Conservation (phyloP, 2,888 invertebrate genomes). For the Neoascia interrupta region DNA sequence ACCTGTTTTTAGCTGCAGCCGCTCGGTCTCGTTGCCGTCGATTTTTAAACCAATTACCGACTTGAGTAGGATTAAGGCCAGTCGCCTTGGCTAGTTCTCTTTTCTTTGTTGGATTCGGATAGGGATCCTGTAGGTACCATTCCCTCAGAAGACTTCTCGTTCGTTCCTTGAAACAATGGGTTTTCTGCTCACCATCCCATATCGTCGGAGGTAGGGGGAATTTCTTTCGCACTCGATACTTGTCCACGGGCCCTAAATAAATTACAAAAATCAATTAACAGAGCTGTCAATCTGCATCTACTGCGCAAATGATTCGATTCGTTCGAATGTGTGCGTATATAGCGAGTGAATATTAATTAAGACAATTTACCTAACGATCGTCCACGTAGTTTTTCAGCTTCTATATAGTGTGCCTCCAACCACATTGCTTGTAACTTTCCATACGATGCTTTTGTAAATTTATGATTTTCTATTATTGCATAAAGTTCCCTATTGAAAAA, state of each 20-base stretch:
- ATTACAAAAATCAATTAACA: conserved; percentile 9
- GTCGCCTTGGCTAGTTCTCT: conserved; percentile 94
- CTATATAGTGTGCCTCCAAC: conserved; percentile 96
- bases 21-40: conserved; percentile 92
- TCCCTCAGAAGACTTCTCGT: conserved; percentile 96
- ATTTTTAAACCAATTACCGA: conserved; percentile 97
- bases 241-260: conserved; percentile 89
- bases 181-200: conserved; percentile 98
- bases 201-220: conserved; percentile 94
- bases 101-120: conserved; percentile 96
- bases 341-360: background rate
- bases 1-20: conserved; percentile 98
- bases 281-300: conserved; percentile 2
- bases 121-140: conserved; percentile 99
- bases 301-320: background rate
- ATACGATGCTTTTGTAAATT: conserved; percentile 93
- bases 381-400: conserved; percentile 93
- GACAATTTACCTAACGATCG: conserved; percentile 86
- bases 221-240: conserved; percentile 95
- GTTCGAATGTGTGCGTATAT: background rate
- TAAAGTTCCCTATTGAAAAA: conserved; percentile 85
- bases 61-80: conserved; percentile 94
- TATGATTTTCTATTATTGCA: conserved; percentile 92
- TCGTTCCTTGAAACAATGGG: conserved; percentile 97
- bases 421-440: conserved; percentile 94